Percentiles rank a stretch among this genome's conserved stretches.
These are phyloP conservation scores for Pseudochromis fuscus DNA, from an alignment of 2,797 vertebrate genomes.

Conservation along the genomic window DNA sequence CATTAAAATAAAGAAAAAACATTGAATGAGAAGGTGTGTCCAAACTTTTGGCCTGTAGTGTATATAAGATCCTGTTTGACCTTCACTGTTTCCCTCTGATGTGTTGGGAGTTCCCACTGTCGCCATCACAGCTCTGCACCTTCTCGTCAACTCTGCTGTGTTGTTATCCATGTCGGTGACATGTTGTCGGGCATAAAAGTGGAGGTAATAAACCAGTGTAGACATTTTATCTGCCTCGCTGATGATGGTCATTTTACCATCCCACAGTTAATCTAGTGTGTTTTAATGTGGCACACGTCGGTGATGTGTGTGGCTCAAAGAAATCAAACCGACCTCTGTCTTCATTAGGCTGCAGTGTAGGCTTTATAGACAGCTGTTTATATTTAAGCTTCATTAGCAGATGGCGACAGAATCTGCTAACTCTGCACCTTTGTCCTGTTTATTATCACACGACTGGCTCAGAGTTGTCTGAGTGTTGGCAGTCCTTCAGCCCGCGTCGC, in stretches of 20 bases:
- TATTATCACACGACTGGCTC: conserved; percentile 6
- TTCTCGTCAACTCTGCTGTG: too few relatives aligned
- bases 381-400: not conserved
- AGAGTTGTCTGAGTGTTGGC: conserved; percentile 10
- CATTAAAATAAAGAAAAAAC: too few relatives aligned
- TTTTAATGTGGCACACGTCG: not conserved
- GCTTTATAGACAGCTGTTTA: not conserved
- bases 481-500: conserved; percentile 15
- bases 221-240: not conserved
- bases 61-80: too few relatives aligned
- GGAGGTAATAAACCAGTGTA: conserved; percentile 1
- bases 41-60: too few relatives aligned
- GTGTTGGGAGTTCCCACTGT: too few relatives aligned
- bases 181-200: conserved; percentile 12
- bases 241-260: not conserved
- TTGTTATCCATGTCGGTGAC: not conserved
- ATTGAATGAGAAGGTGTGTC: too few relatives aligned
- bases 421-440: conserved; percentile 3
- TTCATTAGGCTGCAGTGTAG: not conserved
- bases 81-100: too few relatives aligned
- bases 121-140: too few relatives aligned
- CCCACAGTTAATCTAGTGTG: conserved; percentile 5
- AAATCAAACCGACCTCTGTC: not conserved
- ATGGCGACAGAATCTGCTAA: not conserved
- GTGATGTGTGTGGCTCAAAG: not conserved